These are phyloP conservation scores for Leptodactylus fuscus DNA, from an alignment of 2,113 vertebrate genomes.

Conservation along the genomic window DNA sequence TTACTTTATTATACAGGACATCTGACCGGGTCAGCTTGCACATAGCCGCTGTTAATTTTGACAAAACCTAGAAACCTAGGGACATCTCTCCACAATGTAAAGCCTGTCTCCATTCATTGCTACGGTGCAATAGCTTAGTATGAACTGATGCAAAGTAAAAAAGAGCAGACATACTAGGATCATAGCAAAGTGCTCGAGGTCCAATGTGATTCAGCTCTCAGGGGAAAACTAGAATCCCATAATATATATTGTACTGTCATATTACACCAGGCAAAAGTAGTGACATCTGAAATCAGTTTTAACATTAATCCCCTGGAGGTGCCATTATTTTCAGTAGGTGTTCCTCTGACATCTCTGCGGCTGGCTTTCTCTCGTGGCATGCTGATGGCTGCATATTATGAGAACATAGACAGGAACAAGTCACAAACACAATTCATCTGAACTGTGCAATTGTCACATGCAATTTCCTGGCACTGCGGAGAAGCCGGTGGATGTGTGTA, in stretches of 20 bases:
- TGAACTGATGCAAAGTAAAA: constrained; percentile 6
- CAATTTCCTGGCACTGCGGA: not conserved
- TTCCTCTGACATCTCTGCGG: constrained; percentile 25
- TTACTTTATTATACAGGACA: no score
- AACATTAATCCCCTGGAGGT: constrained; percentile 54
- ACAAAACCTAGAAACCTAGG: not conserved
- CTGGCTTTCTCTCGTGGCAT: constrained; percentile 3
- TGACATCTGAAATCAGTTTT: constrained; percentile 55
- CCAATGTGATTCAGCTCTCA: constrained; percentile 2
- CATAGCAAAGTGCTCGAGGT: constrained; percentile 36
- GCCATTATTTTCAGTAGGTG: constrained; percentile 58
- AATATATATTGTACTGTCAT: constrained; percentile 38
- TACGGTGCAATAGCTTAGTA: not conserved
- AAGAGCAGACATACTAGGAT: constrained; percentile 19
- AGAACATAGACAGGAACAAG: not conserved
- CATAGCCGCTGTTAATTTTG: no score
- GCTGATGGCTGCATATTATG: constrained; percentile 33
- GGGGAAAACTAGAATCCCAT: not conserved
- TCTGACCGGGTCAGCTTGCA: not conserved
- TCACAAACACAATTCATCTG: constrained; percentile 10
- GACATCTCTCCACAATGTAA: not conserved
- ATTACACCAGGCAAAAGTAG: constrained; percentile 33
- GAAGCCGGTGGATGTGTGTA: not conserved
- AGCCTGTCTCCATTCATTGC: not conserved
- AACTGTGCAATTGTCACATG: constrained; percentile 1